A percentile compares a stretch with the other conserved stretches of the same genome.
Evolutionary conservation across 2,113 vertebrate species (phyloP).

Genomic region (Vidua macroura): DNA sequence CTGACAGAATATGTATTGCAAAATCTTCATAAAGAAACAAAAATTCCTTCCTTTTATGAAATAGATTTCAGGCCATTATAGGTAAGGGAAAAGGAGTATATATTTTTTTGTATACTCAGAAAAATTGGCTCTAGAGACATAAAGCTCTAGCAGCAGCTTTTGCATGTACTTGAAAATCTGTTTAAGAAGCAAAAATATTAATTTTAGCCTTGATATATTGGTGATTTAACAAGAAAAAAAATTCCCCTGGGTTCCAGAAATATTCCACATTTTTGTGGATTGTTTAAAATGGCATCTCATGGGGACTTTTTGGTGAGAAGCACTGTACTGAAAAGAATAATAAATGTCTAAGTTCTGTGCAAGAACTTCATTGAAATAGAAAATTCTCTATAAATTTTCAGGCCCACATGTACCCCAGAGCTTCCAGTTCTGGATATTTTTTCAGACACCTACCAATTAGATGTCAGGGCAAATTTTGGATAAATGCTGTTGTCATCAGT

Average conservation of each 20-base stretch:
- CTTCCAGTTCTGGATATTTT: neutral
- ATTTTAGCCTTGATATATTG: neutral
- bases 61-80: neutral
- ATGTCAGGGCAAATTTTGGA: neutral
- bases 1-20: neutral
- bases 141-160: neutral
- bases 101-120: neutral
- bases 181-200: neutral
- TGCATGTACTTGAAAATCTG: neutral
- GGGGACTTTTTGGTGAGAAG: neutral
- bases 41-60: neutral
- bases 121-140: neutral
- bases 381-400: neutral
- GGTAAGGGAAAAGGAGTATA: neutral
- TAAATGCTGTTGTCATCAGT: neutral
- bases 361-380: neutral
- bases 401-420: neutral
- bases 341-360: neutral
- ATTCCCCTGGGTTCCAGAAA: neutral
- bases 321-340: neutral
- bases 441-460: neutral
- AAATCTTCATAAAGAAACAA: neutral
- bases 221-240: neutral
- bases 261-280: neutral
- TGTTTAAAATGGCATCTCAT: neutral